Percentiles rank a stretch among this genome's conserved stretches.
Evolutionary conservation across 2,888 invertebrate species (phyloP).

Genomic region (Callimorpha dominula): DNA sequence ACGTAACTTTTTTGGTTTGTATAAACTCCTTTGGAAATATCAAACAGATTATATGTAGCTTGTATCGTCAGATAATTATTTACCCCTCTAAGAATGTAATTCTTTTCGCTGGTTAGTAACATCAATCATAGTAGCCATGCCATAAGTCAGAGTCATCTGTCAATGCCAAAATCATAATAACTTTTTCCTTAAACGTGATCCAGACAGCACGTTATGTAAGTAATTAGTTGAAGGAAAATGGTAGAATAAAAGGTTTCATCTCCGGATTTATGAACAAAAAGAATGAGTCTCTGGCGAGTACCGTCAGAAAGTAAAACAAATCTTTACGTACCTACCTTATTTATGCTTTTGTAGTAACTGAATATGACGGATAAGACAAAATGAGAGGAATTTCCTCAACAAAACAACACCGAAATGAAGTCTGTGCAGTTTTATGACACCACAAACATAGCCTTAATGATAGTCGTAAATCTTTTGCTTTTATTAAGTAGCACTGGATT

Average conservation of each 20-base stretch:
- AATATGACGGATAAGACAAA: background rate
- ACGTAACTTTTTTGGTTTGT: no score
- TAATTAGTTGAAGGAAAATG: conserved; percentile 32
- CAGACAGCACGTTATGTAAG: conserved; percentile 21
- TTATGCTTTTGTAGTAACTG: background rate
- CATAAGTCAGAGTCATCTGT: conserved; percentile 32
- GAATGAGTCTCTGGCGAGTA: background rate
- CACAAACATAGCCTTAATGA: background rate
- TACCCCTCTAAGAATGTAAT: conserved; percentile 7
- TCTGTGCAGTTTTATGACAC: background rate
- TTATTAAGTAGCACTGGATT: no score
- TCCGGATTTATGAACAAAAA: background rate
- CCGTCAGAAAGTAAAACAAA: background rate
- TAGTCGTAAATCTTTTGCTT: background rate
- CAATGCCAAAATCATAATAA: conserved; percentile 47
- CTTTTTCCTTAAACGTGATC: conserved; percentile 32
- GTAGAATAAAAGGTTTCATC: conserved; percentile 12
- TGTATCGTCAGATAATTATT: conserved; percentile 6
- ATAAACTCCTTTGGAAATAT: no score
- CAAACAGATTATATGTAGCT: no score
- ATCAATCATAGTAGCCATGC: conserved; percentile 20
- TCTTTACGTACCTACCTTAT: background rate
- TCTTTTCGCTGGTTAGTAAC: background rate
- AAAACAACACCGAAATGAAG: background rate
- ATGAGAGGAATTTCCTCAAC: background rate